Base-by-base conservation (phyloP, 2,888 invertebrate species). In the Mechanitis mazaeus region DNA sequence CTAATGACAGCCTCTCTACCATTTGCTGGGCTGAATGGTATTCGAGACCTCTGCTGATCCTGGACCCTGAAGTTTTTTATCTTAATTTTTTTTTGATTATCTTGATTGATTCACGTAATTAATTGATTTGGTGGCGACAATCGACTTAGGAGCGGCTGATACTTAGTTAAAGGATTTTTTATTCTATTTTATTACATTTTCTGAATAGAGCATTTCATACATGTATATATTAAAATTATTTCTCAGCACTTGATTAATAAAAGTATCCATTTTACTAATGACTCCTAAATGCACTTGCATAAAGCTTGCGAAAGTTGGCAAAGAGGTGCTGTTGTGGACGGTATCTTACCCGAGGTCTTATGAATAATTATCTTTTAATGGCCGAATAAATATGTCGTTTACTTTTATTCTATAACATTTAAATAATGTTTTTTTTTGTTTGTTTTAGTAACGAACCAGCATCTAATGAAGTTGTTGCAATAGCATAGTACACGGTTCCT, bases 21-120 rank as follows among this genome's bases (percentile, higher is more conserved):
- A 72, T 76, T 75, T 76, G 71, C 80, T 71, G 77, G 84, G 85
- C 80, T 81, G 83, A 77, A 71, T 80, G 90, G 90, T 90, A 91
- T 91, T 91, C 90, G 90, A 91, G 90, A 90, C 90, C 88, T 88
- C 90, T 90, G 90, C 90, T 91, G 90, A 90, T 90, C 89, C 87
- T 87, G 84, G 77, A 73, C 65, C 54, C 55, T 56, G 59, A 72
- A 62, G 65, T 76, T 87, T 90, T 90, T 90, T 91, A 91, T 91
- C 90, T 90, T 78, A 66, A 71, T 73, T 74, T 79, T 77, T 77
- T 79, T 75, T 69, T n/a, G 20, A 12, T 45, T 80, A 87, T 89
- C 88, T 80, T 84, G 84, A 88, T 87, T 78, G 85, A 90, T 87
- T 76, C 64, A 59, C 45, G 68, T 80, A 83, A 85, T 88, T 88